phyloP scores from a whole-genome alignment of 2,888 invertebrate species.

The Celastrina argiolus region DNA sequence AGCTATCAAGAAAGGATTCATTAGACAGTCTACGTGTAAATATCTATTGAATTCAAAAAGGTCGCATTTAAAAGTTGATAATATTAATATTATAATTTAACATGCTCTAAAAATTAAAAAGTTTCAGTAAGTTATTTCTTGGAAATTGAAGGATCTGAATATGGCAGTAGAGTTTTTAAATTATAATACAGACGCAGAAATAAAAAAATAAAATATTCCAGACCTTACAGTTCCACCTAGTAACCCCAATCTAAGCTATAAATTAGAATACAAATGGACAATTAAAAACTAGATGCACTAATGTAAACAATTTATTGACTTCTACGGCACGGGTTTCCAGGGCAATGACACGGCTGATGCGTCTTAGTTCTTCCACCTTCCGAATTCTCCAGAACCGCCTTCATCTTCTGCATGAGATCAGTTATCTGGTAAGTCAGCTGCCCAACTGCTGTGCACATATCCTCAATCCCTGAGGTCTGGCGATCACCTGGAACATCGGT shows the following conservation, averaged over 20 bases:
- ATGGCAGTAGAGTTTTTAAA: neutral
- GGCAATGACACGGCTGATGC: conserved; percentile 48
- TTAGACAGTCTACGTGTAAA: too few species aligned
- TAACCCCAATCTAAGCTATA: neutral
- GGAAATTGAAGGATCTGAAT: too few species aligned
- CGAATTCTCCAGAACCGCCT: conserved; percentile 30
- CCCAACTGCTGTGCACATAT: conserved; percentile 46
- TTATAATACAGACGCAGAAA: neutral
- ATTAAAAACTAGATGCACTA: conserved; percentile 34
- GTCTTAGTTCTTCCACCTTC: conserved; percentile 39
- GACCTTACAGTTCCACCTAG: neutral
- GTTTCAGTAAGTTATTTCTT: too few species aligned
- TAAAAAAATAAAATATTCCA: too few species aligned
- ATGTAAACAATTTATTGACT: conserved; percentile 12
- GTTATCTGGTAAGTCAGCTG: conserved; percentile 44
- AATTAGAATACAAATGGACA: neutral
- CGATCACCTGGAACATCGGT: conserved; percentile 40
- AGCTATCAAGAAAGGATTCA: too few species aligned
- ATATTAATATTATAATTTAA: too few species aligned
- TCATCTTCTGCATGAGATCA: conserved; percentile 41
- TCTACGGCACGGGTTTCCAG: conserved; percentile 41
- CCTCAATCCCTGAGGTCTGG: conserved; percentile 39
- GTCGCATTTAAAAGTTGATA: too few species aligned
- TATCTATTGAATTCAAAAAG: too few species aligned
- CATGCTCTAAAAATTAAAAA: too few species aligned